A percentile compares a stretch with the other conserved stretches of the same genome.
Conservation (phyloP, 2,113 vertebrate species). For the Apaloderma vittatum region DNA sequence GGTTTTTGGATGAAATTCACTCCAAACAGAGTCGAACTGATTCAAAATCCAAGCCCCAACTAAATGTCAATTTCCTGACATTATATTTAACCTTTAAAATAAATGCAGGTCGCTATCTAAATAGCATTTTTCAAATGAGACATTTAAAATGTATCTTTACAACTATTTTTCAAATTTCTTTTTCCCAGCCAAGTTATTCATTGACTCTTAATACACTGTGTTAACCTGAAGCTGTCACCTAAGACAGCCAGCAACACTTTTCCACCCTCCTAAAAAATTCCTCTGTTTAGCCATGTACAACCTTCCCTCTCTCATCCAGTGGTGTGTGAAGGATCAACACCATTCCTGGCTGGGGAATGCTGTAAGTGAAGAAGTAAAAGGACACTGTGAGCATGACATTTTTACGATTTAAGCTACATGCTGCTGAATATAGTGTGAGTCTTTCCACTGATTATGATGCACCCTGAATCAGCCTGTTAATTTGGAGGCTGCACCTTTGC, state of each 20-base stretch:
- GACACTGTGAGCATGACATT: neutral
- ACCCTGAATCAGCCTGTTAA: neutral
- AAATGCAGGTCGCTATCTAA: neutral
- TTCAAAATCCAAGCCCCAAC: neutral
- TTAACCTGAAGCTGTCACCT: neutral
- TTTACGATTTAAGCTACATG: neutral
- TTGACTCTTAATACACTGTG: neutral
- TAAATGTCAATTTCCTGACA: slow-evolving; percentile 13
- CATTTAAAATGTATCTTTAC: neutral
- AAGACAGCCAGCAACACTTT: neutral
- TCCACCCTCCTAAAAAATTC: neutral
- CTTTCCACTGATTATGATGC: neutral
- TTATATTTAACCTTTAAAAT: slow-evolving; percentile 24
- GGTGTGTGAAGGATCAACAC: neutral
- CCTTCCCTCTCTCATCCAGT: neutral
- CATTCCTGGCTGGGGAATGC: neutral
- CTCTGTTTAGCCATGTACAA: neutral
- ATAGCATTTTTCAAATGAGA: neutral
- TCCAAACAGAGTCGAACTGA: neutral
- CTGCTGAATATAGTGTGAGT: neutral
- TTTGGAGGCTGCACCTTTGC: neutral
- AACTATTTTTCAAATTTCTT: neutral
- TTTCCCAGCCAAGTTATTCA: neutral
- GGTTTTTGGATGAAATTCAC: neutral
- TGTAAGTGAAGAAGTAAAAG: neutral